phyloP scores from a whole-genome alignment of 2,888 invertebrate species.

The Galeopsomyia nigrocyanea region DNA sequence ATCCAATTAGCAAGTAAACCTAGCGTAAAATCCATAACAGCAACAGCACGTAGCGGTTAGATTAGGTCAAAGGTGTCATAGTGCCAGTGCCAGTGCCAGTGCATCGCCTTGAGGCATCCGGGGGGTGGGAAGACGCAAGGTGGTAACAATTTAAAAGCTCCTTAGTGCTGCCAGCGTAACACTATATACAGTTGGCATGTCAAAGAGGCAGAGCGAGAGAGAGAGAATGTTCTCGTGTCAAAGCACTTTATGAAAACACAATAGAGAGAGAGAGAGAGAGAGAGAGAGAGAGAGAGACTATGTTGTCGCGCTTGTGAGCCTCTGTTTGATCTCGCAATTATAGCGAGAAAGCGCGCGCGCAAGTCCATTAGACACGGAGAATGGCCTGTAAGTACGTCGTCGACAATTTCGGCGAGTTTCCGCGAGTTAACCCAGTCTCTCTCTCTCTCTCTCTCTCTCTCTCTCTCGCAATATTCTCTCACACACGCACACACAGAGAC shows the following conservation, averaged over 20 bases:
- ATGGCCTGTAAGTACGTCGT: constrained; percentile 45
- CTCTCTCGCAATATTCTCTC: background rate
- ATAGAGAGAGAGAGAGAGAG: constrained; percentile 3
- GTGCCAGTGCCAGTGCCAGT: too few species aligned
- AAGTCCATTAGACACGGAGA: constrained; percentile 43
- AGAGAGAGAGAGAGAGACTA: background rate
- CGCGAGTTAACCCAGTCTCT: background rate
- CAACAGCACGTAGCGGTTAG: too few species aligned
- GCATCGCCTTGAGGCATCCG: constrained; percentile 1
- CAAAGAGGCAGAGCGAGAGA: constrained; percentile 1
- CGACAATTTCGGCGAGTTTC: constrained; percentile 43
- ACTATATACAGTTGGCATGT: background rate
- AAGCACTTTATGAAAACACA: constrained; percentile 38
- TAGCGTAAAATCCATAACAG: too few species aligned
- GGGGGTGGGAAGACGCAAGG: too few species aligned
- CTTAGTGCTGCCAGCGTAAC: constrained; percentile 10
- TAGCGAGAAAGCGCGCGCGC: constrained; percentile 4
- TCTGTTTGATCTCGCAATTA: constrained; percentile 42
- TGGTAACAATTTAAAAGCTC: constrained; percentile 37
- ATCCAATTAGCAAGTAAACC: too few species aligned
- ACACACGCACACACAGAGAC: too few species aligned
- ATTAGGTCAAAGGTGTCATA: too few species aligned
- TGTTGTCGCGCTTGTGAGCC: background rate
- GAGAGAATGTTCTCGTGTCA: background rate
- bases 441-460: constrained; percentile 1